Conservation (phyloP, 30 jellyfish, hydroid and myxozoan genomes). For the Cassiopea andromeda region DNA sequence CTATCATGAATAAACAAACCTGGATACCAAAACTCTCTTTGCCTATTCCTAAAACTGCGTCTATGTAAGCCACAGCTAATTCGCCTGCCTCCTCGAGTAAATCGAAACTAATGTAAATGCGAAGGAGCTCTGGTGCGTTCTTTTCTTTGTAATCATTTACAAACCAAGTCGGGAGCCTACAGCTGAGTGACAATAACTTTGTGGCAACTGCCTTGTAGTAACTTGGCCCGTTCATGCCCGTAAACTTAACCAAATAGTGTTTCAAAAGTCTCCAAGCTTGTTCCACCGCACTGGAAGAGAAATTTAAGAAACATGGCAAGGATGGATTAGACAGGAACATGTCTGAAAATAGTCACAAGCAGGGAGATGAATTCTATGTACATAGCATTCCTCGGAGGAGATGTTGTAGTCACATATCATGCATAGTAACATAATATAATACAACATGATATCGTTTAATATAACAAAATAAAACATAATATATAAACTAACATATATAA, state of each 20-base stretch:
- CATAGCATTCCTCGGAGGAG: too few species aligned
- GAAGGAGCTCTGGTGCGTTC: constrained; percentile 88
- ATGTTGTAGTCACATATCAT: too few species aligned
- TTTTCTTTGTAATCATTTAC: constrained; percentile 80
- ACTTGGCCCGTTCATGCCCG: constrained; percentile 32
- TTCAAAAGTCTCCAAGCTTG: constrained; percentile 87
- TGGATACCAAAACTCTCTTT: constrained; percentile 93
- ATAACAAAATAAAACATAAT: too few species aligned
- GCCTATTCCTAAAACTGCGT: constrained; percentile 94
- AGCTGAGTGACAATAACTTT: constrained; percentile 80
- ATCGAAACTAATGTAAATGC: constrained; percentile 73
- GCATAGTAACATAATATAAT: too few species aligned
- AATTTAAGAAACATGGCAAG: neutral
- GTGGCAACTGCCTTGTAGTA: constrained; percentile 80
- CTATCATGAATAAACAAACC: constrained; percentile 28
- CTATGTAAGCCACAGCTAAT: constrained; percentile 75
- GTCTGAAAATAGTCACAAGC: too few species aligned
- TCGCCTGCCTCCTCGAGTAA: constrained; percentile 85
- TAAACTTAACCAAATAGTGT: constrained; percentile 66
- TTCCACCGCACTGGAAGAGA: constrained; percentile 83
- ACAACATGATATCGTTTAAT: too few species aligned
- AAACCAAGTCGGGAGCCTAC: constrained; percentile 89
- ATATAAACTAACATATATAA: too few species aligned
- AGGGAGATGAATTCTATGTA: too few species aligned
- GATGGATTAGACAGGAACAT: too few species aligned